These are phyloP conservation scores for Panurus biarmicus DNA, from an alignment of 2,113 vertebrate species.

Conservation along the genomic window DNA sequence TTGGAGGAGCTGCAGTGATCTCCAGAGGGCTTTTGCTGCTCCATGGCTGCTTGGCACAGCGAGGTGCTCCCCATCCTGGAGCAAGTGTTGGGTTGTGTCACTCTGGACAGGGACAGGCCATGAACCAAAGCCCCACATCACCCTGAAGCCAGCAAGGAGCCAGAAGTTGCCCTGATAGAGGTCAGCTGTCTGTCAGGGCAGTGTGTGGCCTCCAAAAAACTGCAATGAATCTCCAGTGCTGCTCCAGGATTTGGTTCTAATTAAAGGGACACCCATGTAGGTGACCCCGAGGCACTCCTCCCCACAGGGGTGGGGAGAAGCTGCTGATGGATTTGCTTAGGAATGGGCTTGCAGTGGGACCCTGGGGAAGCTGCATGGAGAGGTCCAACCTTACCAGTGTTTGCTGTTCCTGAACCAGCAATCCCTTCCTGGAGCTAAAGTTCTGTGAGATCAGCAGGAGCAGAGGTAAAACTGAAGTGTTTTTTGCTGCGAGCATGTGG, in stretches of 20 bases:
- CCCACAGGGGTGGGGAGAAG: neutral
- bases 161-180: fast-evolving
- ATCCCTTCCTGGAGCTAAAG: neutral
- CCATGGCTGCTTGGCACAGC: fast-evolving
- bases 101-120: fast-evolving
- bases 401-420: neutral
- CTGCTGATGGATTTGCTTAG: neutral
- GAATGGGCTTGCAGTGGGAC: neutral
- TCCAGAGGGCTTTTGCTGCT: neutral
- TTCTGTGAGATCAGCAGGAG: neutral
- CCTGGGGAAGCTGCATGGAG: neutral
- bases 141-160: neutral
- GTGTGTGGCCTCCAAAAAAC: neutral
- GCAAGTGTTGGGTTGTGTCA: neutral
- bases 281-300: neutral
- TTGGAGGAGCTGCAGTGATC: fast-evolving
- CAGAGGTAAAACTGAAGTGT: neutral
- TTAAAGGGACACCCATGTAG: neutral
- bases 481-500: neutral
- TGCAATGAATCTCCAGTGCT: neutral
- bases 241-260: neutral
- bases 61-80: neutral
- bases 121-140: neutral
- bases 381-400: neutral
- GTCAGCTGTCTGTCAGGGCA: neutral